Conservation (phyloP, 92 coral and sea anemone genomes). For the Muricea muricata region DNA sequence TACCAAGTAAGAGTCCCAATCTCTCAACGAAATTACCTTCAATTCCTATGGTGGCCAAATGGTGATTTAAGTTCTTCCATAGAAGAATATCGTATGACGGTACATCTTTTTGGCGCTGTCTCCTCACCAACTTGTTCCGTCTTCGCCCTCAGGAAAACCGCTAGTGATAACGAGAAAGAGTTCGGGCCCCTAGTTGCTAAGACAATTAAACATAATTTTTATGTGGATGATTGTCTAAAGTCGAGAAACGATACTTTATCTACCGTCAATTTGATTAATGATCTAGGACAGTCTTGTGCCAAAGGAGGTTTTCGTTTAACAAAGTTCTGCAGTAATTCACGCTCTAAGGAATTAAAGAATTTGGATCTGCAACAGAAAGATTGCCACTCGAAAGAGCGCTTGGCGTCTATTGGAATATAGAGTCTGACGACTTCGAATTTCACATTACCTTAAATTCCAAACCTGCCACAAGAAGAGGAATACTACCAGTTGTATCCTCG, state of each 20-base stretch:
- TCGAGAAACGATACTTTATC: constrained; percentile 43
- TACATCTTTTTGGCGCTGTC: constrained; percentile 58
- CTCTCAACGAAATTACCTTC: constrained; percentile 37
- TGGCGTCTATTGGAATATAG: constrained; percentile 62
- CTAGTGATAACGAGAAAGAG: constrained; percentile 19
- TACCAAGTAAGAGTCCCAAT: constrained; percentile 39
- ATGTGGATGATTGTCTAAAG: constrained; percentile 56
- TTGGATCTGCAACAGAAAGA: constrained; percentile 33
- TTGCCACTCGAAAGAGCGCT: constrained; percentile 50
- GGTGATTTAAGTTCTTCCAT: constrained; percentile 41
- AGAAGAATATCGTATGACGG: constrained; percentile 60
- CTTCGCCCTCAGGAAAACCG: constrained; percentile 46
- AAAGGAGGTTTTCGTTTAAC: constrained; percentile 27
- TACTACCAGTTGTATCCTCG: constrained; percentile 67
- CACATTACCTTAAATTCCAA: constrained; percentile 62
- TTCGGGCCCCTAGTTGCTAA: constrained; percentile 27
- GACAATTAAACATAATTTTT: constrained; percentile 53
- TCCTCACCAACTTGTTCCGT: constrained; percentile 59
- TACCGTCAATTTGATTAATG: constrained; percentile 43
- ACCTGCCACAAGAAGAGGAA: constrained; percentile 73
- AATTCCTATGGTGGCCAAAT: constrained; percentile 59
- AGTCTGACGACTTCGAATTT: constrained; percentile 54
- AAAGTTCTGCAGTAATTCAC: constrained; percentile 26
- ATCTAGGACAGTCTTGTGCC: constrained; percentile 1
- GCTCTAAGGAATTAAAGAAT: constrained; percentile 42